Evolutionary conservation across 1,140 invertebrate genomes (phyloP), one percentile per base, ranked within the genome.

Genomic region (Pseudobourletiella spinata): DNA sequence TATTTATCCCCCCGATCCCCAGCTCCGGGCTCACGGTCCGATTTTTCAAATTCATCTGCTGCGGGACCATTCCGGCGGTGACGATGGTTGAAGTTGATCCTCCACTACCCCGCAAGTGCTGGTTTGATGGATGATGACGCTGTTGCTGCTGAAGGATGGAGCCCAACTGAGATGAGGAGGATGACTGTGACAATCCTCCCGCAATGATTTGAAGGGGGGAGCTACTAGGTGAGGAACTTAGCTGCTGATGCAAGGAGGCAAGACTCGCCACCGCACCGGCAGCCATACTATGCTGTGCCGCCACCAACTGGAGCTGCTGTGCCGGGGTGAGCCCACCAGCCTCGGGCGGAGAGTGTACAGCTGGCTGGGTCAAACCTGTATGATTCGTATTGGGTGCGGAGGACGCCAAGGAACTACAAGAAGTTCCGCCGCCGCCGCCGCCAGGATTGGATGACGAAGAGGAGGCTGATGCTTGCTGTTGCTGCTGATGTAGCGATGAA

Each of bases 301-400:
- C n/a, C n/a, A n/a, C n/a, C n/a, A n/a, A n/a, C n/a, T n/a, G n/a
- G 8, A 22, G 24, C 32, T 61, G 48, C 35, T 61, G 32, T 15
- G 30, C 22, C 59, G 29, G 4, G 39, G 39, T 44, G 43, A 44
- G 16, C 20, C 39, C 18, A 58, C 29, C 22, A 64, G 39, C 20
- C 56, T 43, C 18, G 56, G 22, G 16, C 56, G 57, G 25, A 57
- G 56, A 18, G 42, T 26, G 20, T 15, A 55, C 28, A n/a, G n/a
- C n/a, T n/a, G n/a, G n/a, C n/a, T n/a, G n/a, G n/a, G n/a, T n/a
- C n/a, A n/a, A n/a, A n/a, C n/a, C n/a, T n/a, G n/a, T n/a, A 39
- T 61, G 60, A 55, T 55, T 58, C 15, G 44, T 62, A 32, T 39
- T 54, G 6, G 51, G 39, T 14, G 63, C 46, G 3, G 63, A 65